These are phyloP conservation scores for Myripristis murdjan DNA, from an alignment of 2,797 vertebrate species.

Conservation along the genomic window DNA sequence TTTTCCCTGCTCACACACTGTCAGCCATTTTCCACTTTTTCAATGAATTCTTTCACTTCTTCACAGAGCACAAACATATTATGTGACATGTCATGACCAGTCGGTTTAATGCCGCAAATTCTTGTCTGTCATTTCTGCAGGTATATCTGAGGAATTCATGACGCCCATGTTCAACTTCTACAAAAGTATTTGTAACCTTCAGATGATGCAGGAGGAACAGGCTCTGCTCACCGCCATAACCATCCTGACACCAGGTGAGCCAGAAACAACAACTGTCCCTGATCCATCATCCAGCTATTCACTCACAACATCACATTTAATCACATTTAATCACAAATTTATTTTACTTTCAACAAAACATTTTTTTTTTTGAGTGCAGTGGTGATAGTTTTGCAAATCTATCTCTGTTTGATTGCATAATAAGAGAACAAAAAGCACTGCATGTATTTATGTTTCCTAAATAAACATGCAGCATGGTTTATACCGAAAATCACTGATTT, in stretches of 20 bases:
- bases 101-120: not conserved
- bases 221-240: conserved; percentile 95
- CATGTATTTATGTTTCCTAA: not conserved
- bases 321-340: too few relatives aligned
- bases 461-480: not conserved
- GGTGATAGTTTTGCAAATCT: too few relatives aligned
- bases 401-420: too few relatives aligned
- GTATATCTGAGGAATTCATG: conserved; percentile 96
- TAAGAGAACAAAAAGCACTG: too few relatives aligned
- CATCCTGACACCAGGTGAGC: conserved; percentile 88
- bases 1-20: too few relatives aligned
- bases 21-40: too few relatives aligned
- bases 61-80: too few relatives aligned
- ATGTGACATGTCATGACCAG: not conserved
- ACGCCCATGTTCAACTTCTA: conserved; percentile 98
- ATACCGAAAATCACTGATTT: not conserved
- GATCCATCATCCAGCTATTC: not conserved
- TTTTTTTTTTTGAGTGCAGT: too few relatives aligned
- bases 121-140: conserved; percentile 71
- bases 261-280: not conserved
- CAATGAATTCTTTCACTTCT: too few relatives aligned
- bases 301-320: too few relatives aligned
- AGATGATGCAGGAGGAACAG: conserved; percentile 95
- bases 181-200: conserved; percentile 93
- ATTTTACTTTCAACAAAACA: too few relatives aligned